Conservation (phyloP, 2,888 invertebrate species). For the Sisyra terminalis region DNA sequence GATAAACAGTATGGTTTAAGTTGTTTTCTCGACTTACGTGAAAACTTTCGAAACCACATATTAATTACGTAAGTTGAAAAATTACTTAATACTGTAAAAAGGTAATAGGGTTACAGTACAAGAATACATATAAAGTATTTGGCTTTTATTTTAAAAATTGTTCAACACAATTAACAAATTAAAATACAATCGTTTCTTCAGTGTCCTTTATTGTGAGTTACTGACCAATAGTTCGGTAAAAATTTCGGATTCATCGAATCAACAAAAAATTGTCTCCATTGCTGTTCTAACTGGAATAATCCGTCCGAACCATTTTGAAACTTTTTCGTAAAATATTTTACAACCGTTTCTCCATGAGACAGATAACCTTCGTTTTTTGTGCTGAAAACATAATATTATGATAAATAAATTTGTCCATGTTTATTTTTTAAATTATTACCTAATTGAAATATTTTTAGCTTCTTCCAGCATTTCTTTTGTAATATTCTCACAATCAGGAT, state of each 20-base stretch:
- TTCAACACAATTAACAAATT: too few relatives aligned
- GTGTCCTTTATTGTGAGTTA: conserved; percentile 47
- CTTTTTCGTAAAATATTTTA: conserved; percentile 33
- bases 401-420: neutral
- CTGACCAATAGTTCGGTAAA: conserved; percentile 61
- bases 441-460: conserved; percentile 20
- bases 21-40: too few relatives aligned
- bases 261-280: conserved; percentile 65
- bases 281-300: conserved; percentile 46
- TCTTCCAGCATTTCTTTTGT: conserved; percentile 32
- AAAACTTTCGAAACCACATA: too few relatives aligned
- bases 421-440: neutral
- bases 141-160: too few relatives aligned
- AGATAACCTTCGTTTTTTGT: conserved; percentile 29
- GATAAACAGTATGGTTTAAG: too few relatives aligned
- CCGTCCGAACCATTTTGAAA: conserved; percentile 28
- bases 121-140: too few relatives aligned
- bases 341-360: conserved; percentile 40
- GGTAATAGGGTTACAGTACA: too few relatives aligned
- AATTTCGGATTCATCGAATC: conserved; percentile 49
- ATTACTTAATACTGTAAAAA: too few relatives aligned
- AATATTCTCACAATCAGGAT: conserved; percentile 26
- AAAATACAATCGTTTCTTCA: too few relatives aligned
- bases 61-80: too few relatives aligned
- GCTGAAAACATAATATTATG: conserved; percentile 23